These are phyloP conservation scores for Trileptium ribeirensis DNA, from an alignment of 2,888 invertebrate species.

Conservation along the genomic window DNA sequence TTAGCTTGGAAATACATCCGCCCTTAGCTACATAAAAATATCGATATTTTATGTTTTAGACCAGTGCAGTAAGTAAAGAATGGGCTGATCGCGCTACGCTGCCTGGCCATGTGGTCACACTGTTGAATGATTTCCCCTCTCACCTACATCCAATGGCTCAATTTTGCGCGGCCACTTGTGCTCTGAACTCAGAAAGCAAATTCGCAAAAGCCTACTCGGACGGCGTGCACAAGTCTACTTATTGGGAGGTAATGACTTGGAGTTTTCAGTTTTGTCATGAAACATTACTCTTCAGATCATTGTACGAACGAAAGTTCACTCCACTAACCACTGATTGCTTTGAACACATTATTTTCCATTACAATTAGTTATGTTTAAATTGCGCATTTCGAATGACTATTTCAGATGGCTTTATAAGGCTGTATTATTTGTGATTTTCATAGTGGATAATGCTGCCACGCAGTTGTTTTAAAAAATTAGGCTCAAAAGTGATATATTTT, in stretches of 20 bases:
- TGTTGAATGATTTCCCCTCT: constrained; percentile 81
- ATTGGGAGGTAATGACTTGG: constrained; percentile 67
- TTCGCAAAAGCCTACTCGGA: constrained; percentile 81
- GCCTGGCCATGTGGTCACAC: constrained; percentile 82
- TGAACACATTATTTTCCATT: too few species aligned
- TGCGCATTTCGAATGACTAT: too few species aligned
- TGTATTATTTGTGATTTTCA: not conserved
- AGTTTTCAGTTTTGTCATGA: too few species aligned
- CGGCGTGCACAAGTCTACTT: constrained; percentile 75
- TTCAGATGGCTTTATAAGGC: not conserved
- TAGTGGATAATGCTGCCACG: not conserved
- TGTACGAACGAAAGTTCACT: too few species aligned
- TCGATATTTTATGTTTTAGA: constrained; percentile 38
- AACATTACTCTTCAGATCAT: not conserved
- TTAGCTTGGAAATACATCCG: too few species aligned
- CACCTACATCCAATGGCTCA: constrained; percentile 90
- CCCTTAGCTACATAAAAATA: too few species aligned
- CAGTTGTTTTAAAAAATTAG: too few species aligned
- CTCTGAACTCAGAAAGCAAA: constrained; percentile 81
- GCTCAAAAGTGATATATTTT: too few species aligned
- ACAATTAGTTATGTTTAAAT: too few species aligned
- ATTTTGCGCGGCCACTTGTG: constrained; percentile 80
- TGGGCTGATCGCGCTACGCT: constrained; percentile 80
- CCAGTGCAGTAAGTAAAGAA: constrained; percentile 65
- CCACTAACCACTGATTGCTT: too few species aligned